These are phyloP conservation scores for Labeo rohita DNA, from an alignment of 2,113 vertebrate genomes.

Conservation along the genomic window DNA sequence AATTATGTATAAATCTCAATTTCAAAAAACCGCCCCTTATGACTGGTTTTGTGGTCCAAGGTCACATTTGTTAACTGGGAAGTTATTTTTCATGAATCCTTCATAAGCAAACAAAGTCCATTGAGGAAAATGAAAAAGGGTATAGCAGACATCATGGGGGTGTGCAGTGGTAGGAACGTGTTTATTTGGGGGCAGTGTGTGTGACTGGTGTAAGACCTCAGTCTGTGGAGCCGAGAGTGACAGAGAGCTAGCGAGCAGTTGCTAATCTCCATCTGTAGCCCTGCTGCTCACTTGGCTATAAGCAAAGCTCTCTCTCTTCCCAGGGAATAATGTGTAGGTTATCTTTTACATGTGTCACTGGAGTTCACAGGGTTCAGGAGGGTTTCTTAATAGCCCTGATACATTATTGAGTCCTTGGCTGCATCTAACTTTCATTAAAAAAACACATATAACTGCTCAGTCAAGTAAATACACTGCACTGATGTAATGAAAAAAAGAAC, in stretches of 20 bases:
- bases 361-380: not conserved
- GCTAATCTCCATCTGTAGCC: constrained; percentile 55
- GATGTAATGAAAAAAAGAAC: not conserved
- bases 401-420: not conserved
- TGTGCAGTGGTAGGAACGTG: not conserved
- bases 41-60: too few relatives aligned
- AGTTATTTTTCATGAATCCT: not conserved
- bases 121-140: constrained; percentile 18
- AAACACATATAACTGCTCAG: not conserved
- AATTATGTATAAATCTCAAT: too few relatives aligned
- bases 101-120: not conserved
- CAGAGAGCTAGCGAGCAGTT: constrained; percentile 36
- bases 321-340: constrained; percentile 11
- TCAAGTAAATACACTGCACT: not conserved
- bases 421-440: not conserved
- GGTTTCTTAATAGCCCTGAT: not conserved
- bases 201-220: constrained; percentile 51
- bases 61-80: not conserved
- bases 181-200: not conserved
- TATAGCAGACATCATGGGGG: constrained; percentile 50
- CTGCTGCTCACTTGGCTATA: constrained; percentile 59
- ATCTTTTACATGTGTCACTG: not conserved
- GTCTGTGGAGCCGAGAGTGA: constrained; percentile 44
- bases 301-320: constrained; percentile 31
- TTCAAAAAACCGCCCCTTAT: too few relatives aligned